These are phyloP conservation scores for Perognathus longimembris DNA, from an alignment of 2,113 vertebrate species.

Conservation along the genomic window DNA sequence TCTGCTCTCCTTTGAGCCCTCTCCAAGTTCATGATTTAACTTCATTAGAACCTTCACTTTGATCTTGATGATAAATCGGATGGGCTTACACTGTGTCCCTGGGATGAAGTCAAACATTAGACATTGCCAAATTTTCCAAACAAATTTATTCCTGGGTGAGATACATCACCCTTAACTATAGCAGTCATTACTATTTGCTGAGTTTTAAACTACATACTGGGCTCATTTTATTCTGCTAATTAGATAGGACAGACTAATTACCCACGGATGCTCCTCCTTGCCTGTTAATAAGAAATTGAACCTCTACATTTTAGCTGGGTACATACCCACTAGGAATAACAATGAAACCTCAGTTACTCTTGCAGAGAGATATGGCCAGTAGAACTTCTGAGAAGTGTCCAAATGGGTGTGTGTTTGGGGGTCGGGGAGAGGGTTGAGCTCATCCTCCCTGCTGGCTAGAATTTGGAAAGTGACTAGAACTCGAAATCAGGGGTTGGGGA, in stretches of 20 bases:
- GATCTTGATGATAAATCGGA: constrained; percentile 1
- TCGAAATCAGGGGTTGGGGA: not conserved
- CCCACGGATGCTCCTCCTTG: not conserved
- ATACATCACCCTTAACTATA: not conserved
- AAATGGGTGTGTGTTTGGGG: no score
- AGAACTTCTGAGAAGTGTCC: not conserved
- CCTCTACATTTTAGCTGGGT: not conserved
- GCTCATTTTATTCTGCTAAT: not conserved
- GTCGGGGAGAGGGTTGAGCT: fast-evolving
- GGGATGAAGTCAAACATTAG: constrained; percentile 35
- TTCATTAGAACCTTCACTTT: not conserved
- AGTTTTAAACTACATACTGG: not conserved
- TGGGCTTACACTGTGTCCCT: not conserved
- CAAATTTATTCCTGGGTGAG: not conserved
- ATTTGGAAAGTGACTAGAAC: not conserved
- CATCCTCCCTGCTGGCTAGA: not conserved
- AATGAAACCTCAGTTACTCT: not conserved
- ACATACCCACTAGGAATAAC: not conserved
- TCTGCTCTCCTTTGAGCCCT: not conserved
- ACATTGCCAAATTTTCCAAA: not conserved
- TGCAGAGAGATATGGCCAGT: not conserved
- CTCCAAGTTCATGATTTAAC: constrained; percentile 14
- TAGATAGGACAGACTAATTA: not conserved
- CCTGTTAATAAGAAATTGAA: constrained; percentile 19
- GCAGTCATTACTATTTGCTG: not conserved